Evolutionary conservation across 1,140 invertebrate genomes (phyloP).

Genomic region (Bombus soroeensis): DNA sequence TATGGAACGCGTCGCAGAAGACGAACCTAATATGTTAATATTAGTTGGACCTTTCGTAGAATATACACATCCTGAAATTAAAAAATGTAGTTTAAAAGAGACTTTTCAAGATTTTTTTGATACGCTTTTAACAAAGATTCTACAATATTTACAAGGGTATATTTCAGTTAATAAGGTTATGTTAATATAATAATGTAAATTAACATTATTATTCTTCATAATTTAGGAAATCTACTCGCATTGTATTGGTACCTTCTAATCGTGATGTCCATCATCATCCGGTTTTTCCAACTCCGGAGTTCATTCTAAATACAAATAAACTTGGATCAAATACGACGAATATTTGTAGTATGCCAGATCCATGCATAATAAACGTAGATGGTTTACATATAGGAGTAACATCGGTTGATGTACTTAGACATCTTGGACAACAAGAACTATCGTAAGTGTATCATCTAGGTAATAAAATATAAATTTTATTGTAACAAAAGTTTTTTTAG

Average conservation of each 20-base stretch:
- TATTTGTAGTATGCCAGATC: slow-evolving; percentile 89
- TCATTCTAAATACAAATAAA: slow-evolving; percentile 74
- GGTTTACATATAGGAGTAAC: slow-evolving; percentile 91
- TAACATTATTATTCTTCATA: slow-evolving; percentile 6
- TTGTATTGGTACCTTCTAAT: slow-evolving; percentile 89
- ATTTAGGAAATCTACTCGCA: slow-evolving; percentile 86
- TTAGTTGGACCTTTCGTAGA: slow-evolving; percentile 94
- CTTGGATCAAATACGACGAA: slow-evolving; percentile 76
- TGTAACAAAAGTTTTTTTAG: slow-evolving; percentile 61
- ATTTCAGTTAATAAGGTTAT: slow-evolving; percentile 32
- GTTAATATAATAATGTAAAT: neutral
- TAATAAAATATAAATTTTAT: neutral
- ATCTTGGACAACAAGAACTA: slow-evolving; percentile 91
- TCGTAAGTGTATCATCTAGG: slow-evolving; percentile 83
- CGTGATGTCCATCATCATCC: slow-evolving; percentile 90
- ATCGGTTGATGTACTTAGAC: slow-evolving; percentile 91
- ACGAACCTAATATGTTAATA: slow-evolving; percentile 91
- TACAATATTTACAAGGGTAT: slow-evolving; percentile 83
- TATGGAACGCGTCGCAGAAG: slow-evolving; percentile 86
- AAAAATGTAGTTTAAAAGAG: slow-evolving; percentile 82
- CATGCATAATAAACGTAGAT: slow-evolving; percentile 89
- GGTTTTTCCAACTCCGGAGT: slow-evolving; percentile 92
- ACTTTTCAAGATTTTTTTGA: slow-evolving; percentile 89
- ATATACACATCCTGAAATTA: slow-evolving; percentile 85
- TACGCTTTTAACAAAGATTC: slow-evolving; percentile 86